These are phyloP conservation scores for Lordiphosa mommai DNA, from an alignment of 1,140 invertebrate species.

Conservation along the genomic window DNA sequence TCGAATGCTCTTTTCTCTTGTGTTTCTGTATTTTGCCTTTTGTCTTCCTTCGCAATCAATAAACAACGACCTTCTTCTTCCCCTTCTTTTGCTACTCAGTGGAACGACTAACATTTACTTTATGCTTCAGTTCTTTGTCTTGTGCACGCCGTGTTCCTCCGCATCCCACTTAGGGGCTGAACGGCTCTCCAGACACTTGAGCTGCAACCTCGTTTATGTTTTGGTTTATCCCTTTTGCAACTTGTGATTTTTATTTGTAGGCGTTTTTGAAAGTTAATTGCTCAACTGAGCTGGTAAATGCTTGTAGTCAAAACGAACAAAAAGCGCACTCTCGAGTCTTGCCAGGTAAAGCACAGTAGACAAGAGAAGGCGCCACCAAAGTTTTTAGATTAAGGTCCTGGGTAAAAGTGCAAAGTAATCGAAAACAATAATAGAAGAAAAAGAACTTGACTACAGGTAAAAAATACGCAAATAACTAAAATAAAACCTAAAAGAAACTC, in stretches of 20 bases:
- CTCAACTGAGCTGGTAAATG: slow-evolving; percentile 16
- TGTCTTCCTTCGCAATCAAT: slow-evolving; percentile 57
- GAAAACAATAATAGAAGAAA: slow-evolving; percentile 42
- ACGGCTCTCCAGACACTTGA: slow-evolving; percentile 24
- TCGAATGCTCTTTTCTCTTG: slow-evolving; percentile 25
- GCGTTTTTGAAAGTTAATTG: slow-evolving; percentile 57
- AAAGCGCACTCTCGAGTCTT: slow-evolving; percentile 21
- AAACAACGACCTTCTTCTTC: slow-evolving; percentile 63
- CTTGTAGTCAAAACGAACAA: slow-evolving; percentile 26
- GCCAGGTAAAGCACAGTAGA: neutral
- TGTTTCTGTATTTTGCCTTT: slow-evolving; percentile 17
- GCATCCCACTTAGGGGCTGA: slow-evolving; percentile 1
- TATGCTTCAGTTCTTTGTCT: slow-evolving; percentile 8
- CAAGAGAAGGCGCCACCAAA: slow-evolving; percentile 14
- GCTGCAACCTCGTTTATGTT: slow-evolving; percentile 13
- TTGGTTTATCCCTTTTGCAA: neutral
- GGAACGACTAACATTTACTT: slow-evolving; percentile 30
- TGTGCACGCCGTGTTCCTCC: slow-evolving; percentile 1
- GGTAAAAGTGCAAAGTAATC: slow-evolving; percentile 41
- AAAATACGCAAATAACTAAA: neutral
- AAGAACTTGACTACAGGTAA: slow-evolving; percentile 60
- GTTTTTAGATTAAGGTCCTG: slow-evolving; percentile 52
- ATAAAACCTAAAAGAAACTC: neutral
- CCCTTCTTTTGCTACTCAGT: slow-evolving; percentile 9
- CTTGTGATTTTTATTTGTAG: slow-evolving; percentile 20